phyloP scores from a whole-genome alignment of 2,888 invertebrate genomes.

The Penaeus monodon region DNA sequence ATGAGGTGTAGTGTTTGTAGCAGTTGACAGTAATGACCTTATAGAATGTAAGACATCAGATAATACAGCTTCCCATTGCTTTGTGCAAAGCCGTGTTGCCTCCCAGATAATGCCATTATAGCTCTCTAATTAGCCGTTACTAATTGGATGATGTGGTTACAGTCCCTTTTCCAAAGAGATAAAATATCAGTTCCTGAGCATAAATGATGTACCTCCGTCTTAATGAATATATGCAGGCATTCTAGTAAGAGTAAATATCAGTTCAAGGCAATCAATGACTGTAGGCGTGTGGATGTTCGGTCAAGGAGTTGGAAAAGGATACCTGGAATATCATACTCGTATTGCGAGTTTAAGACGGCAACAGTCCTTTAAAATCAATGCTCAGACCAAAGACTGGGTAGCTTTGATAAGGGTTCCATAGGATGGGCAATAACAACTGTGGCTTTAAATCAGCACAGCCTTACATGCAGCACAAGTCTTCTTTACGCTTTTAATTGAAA shows the following conservation, averaged over 20 bases:
- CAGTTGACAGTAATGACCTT: conserved; percentile 54
- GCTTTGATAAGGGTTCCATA: conserved; percentile 62
- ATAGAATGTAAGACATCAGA: conserved; percentile 64
- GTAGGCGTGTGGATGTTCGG: conserved; percentile 57
- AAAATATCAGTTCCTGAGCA: conserved; percentile 63
- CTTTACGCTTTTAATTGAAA: conserved; percentile 40
- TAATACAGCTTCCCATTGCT: conserved; percentile 54
- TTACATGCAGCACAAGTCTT: conserved; percentile 14
- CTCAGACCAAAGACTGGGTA: conserved; percentile 64
- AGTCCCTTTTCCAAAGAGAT: conserved; percentile 39
- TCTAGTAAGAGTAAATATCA: conserved; percentile 58
- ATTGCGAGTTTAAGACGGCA: conserved; percentile 61
- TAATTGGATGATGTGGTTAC: conserved; percentile 63
- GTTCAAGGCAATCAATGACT: conserved; percentile 54
- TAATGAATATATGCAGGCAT: conserved; percentile 60
- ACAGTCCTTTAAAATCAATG: conserved; percentile 65
- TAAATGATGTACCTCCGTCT: conserved; percentile 64
- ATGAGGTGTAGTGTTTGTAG: conserved; percentile 43
- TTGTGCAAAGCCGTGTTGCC: background rate
- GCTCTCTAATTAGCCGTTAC: conserved; percentile 62
- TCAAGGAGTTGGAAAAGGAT: conserved; percentile 66
- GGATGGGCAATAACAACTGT: conserved; percentile 16
- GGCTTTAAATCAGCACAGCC: conserved; percentile 44
- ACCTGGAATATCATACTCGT: conserved; percentile 65
- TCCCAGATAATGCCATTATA: conserved; percentile 65